Base-by-base conservation (phyloP, 2,888 invertebrate species). In the Epinotia brunnichana region DNA sequence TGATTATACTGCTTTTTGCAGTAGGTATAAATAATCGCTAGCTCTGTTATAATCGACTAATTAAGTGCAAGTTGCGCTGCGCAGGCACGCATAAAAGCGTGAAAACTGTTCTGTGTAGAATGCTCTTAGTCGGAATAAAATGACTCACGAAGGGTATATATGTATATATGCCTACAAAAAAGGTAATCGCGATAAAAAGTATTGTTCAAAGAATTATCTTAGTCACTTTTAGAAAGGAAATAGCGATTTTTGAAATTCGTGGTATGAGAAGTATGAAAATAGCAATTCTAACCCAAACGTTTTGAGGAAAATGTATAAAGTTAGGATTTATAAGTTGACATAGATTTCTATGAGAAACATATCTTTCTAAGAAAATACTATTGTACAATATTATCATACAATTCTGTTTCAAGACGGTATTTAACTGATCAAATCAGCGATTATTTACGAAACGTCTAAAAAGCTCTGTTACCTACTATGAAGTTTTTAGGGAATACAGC, bases 121-220 rank as follows among this genome's bases (percentile, higher is more conserved):
- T 53, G 19, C 41, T 13, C 29, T 53, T 53, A 54, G 66, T 54
- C 51, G 15, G 60, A 21, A 48, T 54, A 60, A 39, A 64, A 59
- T 51, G 71, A 71, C 19, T 71, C 71, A 71, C 35, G 21, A 56
- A 56, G 53, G 66, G 53, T 66, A 60, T 19, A 17, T 15, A 54
- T 41, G 15, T 66, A 35, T 53, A 24, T 39, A 11, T 41, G 41
- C 21, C 54, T 21, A 7, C 39, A 41, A 66, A 56, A 56, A 41
- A n/a, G n/a, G 21, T 0, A 41, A 21, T 13, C 29, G 3, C 2
- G 10, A 15, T 15, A 15, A 41, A 56, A 54, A 51, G 3, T 4
- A 35, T 9, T 13, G n/a, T 54, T 9, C n/a, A 44, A n/a, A 24
- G n/a, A 57, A 44, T 39, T 17, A 15, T 56, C 44, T 57, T 44